Base-by-base conservation (phyloP, 2,888 invertebrate genomes). In the Biston betularia region DNA sequence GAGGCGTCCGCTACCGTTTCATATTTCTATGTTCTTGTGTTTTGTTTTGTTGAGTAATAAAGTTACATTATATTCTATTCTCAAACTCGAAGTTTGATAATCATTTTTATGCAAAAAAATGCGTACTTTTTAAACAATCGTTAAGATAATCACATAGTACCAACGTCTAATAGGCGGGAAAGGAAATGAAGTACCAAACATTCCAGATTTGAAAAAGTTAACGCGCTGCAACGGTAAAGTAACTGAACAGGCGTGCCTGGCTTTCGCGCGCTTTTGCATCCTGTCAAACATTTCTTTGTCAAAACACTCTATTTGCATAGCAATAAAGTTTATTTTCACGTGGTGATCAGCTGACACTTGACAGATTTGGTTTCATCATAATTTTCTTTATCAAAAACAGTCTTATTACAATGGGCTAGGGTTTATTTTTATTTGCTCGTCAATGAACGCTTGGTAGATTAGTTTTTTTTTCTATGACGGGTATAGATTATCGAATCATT, bases 211-310 rank as follows among this genome's bases (percentile, higher is more conserved):
- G 76, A 78, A 78, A 76, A 71, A 56, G 75, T 74, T 75, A 78
- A 76, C 83, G 83, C 54, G 42, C 63, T 86, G 45, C 72, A 87
- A 88, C 88, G 88, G 88, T 87, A 88, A 79, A 74, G 75, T 86
- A 88, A 88, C 87, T 81, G 87, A 79, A 34, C 38, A 24, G 44
- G 58, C 48, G 58, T 12, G 63, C 73, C 57, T 24, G 55, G 65
- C 76, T 81, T 87, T 87, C 84, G 87, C 87, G 87, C 87, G 86
- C 87, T 85, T 86, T 86, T 80, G 73, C 75, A 72, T 61, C 72
- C 71, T 61, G 72, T 62, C 70, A 63, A 53, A 57, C 44, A 24
- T 62, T 49, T 44, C 15, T 46, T 52, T 24, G 61, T 57, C 10
- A 11, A 57, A 12, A 42, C 62, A 65, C 66, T 66, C 62, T 62